phyloP scores from a whole-genome alignment of 2,797 vertebrate genomes.

The Dipus sagitta region DNA sequence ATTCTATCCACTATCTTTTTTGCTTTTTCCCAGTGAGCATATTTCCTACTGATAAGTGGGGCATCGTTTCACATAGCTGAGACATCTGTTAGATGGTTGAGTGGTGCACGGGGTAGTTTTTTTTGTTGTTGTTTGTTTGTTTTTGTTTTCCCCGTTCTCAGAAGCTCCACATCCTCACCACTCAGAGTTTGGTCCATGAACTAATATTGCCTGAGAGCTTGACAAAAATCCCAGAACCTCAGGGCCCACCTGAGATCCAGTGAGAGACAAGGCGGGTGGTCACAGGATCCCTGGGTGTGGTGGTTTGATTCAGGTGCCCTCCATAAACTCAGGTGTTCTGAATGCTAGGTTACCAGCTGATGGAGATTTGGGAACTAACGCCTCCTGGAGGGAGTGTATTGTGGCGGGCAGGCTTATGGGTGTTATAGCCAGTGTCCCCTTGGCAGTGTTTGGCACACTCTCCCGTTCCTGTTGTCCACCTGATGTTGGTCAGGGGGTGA shows the following conservation, averaged over 20 bases:
- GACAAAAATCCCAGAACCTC: background rate
- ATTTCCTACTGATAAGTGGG: background rate
- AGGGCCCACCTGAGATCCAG: background rate
- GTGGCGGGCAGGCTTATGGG: too few species aligned
- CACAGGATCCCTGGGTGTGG: background rate
- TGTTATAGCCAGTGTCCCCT: too few species aligned
- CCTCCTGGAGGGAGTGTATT: too few species aligned
- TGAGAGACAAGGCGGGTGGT: background rate
- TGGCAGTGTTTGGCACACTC: too few species aligned
- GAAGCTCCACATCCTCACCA: background rate
- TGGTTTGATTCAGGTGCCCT: too few species aligned
- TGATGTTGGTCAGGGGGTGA: too few species aligned
- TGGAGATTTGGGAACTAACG: too few species aligned
- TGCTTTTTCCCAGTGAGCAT: background rate
- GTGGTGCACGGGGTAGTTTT: background rate
- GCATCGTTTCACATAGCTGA: background rate
- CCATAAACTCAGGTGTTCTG: too few species aligned
- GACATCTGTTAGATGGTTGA: background rate
- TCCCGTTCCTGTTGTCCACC: too few species aligned
- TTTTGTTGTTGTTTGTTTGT: too few species aligned
- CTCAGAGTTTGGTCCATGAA: background rate
- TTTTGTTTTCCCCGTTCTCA: too few species aligned
- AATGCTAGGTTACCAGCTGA: too few species aligned
- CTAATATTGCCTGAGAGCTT: background rate
- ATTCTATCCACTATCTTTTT: constrained; percentile 23